Conservation (phyloP, 2,797 vertebrate species). For the Gymnothorax reevesii region DNA sequence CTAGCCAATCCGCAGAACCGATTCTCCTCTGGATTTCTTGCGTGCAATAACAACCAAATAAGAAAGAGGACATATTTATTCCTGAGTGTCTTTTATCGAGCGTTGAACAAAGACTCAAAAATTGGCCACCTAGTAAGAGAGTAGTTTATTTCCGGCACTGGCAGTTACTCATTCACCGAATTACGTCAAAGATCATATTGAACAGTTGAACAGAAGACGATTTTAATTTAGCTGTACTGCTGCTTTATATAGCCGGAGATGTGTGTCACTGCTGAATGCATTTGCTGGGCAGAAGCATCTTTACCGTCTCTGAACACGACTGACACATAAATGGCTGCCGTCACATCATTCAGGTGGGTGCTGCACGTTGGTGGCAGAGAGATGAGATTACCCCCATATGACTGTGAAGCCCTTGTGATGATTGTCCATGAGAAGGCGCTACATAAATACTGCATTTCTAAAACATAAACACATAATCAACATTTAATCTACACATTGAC, state of each 20-base stretch:
- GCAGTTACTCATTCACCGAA: background rate
- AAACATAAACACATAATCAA: no score
- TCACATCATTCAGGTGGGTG: no score
- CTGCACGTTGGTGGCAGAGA: no score
- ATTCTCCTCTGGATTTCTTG: constrained; percentile 2
- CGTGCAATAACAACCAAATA: background rate
- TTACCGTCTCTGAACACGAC: background rate
- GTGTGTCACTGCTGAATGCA: background rate
- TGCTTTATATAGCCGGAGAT: background rate
- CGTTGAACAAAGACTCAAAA: background rate
- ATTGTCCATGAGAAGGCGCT: no score
- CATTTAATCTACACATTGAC: no score
- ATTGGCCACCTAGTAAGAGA: background rate
- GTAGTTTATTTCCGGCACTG: background rate
- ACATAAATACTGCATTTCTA: no score
- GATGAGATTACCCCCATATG: no score
- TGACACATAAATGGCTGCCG: no score
- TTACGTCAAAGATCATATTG: background rate
- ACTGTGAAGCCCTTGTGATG: no score
- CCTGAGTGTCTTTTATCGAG: background rate
- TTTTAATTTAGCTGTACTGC: background rate
- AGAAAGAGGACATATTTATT: background rate
- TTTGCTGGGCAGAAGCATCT: background rate
- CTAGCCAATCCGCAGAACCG: background rate
- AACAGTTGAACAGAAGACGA: background rate